Percentiles rank a stretch among this genome's conserved stretches.
Evolutionary conservation across 2,888 invertebrate genomes (phyloP).

Genomic region (Aproaerema taeniolella): DNA sequence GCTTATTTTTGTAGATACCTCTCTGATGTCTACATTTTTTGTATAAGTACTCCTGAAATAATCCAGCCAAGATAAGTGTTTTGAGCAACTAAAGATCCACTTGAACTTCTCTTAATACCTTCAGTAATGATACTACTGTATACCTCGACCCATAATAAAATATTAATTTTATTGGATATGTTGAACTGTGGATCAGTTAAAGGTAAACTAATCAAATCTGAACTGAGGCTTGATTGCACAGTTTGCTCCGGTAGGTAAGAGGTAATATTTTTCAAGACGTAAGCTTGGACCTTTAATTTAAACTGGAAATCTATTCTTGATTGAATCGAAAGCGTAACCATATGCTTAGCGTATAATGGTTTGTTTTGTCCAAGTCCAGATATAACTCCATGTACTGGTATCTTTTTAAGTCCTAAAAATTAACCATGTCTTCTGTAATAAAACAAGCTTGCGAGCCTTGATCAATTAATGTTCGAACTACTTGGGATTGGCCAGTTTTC

Average conservation of each 20-base stretch:
- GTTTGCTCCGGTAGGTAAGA: neutral
- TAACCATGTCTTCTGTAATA: neutral
- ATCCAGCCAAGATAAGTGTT: conserved; percentile 25
- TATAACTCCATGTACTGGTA: conserved; percentile 5
- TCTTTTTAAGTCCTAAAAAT: neutral
- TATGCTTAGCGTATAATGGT: neutral
- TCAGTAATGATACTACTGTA: conserved; percentile 20
- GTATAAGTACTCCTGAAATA: conserved; percentile 18
- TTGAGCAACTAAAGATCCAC: conserved; percentile 20
- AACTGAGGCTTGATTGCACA: conserved; percentile 9
- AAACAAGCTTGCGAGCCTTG: neutral
- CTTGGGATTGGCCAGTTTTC: neutral
- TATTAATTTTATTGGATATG: conserved; percentile 16
- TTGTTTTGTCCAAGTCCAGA: conserved; percentile 19
- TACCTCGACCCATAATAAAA: conserved; percentile 24
- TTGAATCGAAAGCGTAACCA: neutral
- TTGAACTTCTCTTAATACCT: conserved; percentile 17
- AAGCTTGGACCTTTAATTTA: conserved; percentile 1
- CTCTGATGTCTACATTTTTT: neutral
- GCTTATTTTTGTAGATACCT: too few relatives aligned
- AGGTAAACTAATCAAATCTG: neutral
- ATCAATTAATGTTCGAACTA: neutral
- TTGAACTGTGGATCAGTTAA: conserved; percentile 19
- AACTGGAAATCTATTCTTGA: conserved; percentile 3
- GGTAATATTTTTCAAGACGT: conserved; percentile 2